Evolutionary conservation across 2,113 vertebrate species (phyloP), one percentile per base, ranked within the genome.

Genomic region (Capreolus pygargus): DNA sequence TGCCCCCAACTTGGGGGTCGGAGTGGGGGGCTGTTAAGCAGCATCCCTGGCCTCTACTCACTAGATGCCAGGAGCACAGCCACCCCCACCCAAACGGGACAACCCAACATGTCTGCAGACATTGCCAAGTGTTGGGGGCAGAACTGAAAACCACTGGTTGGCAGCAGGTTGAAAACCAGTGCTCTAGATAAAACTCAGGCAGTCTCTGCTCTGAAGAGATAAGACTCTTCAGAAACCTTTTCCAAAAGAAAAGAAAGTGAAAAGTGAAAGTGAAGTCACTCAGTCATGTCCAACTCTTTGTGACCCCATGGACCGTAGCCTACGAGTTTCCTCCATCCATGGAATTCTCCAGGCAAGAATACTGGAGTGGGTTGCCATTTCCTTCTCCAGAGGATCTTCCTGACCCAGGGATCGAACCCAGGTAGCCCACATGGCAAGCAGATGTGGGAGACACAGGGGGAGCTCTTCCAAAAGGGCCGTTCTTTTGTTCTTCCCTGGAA

Each of bases 31-130:
- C 58, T 57, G 33, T 43, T 60, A 9, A 36, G 70, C 70, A 76
- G 70, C 23, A 76, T 43, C 70, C 25, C n/a, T 30, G n/a, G n/a
- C 57, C 25, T 96, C 83, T 78, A 25, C 23, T n/a, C 57, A 64
- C 47, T 30, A 78, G 50, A 58, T 30, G 57, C 23, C 74, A 78
- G 39, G 15, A 58, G 33, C 81, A 27, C 28, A 76, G 13, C 5
- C 33, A 14, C 13, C 7, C 3, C 23, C 14, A 7, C 1, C 15
- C 30, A 7, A 19, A 19, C 19, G 15, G 16, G 79, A 93, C 57
- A 84, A 88, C 76, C 39, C 39, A 76, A 47, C 60, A 55, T 16
- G 58, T 93, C 39, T 81, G 60, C 79, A 89, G 93, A 86, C 45
- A n/a, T 7, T 57, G 36, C 27, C 60, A 86, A 50, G 50, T 81